phyloP scores from a whole-genome alignment of 2,797 vertebrate species.

The Enteromius argenteus region DNA sequence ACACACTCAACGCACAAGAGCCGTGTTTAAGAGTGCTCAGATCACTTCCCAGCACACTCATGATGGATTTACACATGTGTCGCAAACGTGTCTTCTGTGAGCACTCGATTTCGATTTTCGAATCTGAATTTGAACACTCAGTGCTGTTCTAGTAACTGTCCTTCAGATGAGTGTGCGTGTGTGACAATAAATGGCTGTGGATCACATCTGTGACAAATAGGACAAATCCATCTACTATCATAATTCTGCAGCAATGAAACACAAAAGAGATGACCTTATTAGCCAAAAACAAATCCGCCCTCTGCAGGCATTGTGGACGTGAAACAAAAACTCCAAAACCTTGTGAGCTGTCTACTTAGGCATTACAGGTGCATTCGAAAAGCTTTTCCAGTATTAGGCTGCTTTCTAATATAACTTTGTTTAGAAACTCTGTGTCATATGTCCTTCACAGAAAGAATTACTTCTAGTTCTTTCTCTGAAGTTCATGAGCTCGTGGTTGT shows the following conservation, averaged over 20 bases:
- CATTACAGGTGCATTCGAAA: not conserved
- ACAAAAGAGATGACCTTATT: slow-evolving; percentile 52
- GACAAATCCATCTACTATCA: slow-evolving; percentile 46
- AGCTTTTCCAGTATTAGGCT: not conserved
- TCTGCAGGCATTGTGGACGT: not conserved
- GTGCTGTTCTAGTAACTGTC: not conserved
- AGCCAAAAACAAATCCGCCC: slow-evolving; percentile 16
- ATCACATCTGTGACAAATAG: slow-evolving; percentile 50
- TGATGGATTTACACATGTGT: not conserved
- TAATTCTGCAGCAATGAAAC: slow-evolving; percentile 27
- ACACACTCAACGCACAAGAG: not conserved
- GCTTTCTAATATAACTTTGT: not conserved
- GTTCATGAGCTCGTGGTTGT: too few species aligned
- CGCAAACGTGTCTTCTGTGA: not conserved
- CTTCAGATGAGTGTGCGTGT: not conserved
- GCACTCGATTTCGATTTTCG: not conserved
- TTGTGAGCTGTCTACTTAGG: not conserved
- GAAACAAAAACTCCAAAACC: not conserved
- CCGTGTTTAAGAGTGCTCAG: not conserved
- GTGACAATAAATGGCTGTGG: not conserved
- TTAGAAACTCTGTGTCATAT: not conserved
- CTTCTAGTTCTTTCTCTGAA: not conserved
- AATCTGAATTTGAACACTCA: not conserved
- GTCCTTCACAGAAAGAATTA: not conserved
- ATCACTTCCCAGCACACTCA: not conserved